Conservation (phyloP, 2,888 invertebrate species). For the Tuberolachnus salignus region DNA sequence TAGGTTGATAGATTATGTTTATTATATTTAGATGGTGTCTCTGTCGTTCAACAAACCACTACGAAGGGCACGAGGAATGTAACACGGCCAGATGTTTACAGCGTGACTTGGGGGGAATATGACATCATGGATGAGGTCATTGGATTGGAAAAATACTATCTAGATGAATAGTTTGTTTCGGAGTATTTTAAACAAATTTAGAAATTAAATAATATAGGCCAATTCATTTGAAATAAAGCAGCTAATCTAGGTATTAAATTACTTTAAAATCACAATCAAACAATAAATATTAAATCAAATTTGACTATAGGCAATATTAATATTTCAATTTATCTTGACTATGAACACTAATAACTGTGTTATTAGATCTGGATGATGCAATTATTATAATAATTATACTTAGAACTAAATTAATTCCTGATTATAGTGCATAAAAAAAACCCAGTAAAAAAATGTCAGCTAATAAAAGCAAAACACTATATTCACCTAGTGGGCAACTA, state of each 20-base stretch:
- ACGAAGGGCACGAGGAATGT: conserved; percentile 40
- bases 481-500: too few species aligned
- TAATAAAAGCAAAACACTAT: neutral
- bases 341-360: neutral
- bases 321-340: neutral
- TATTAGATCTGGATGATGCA: neutral
- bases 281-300: neutral
- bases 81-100: conserved; percentile 43
- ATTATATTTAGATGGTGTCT: conserved; percentile 42
- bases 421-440: conserved; percentile 32
- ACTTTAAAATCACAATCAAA: neutral
- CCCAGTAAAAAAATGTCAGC: neutral
- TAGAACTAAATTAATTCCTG: neutral
- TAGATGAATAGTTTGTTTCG: conserved; percentile 20
- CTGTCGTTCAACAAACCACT: conserved; percentile 41
- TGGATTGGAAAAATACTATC: conserved; percentile 35
- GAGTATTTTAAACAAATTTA: conserved; percentile 1
- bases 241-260: neutral
- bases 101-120: conserved; percentile 36
- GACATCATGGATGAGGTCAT: conserved; percentile 56
- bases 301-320: neutral
- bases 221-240: neutral
- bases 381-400: neutral
- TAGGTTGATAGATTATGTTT: neutral
- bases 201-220: conserved; percentile 8